A percentile compares a stretch with the other conserved stretches of the same genome.
These are phyloP conservation scores for Brevimyrus niger DNA, from an alignment of 2,113 vertebrate genomes.

Conservation along the genomic window DNA sequence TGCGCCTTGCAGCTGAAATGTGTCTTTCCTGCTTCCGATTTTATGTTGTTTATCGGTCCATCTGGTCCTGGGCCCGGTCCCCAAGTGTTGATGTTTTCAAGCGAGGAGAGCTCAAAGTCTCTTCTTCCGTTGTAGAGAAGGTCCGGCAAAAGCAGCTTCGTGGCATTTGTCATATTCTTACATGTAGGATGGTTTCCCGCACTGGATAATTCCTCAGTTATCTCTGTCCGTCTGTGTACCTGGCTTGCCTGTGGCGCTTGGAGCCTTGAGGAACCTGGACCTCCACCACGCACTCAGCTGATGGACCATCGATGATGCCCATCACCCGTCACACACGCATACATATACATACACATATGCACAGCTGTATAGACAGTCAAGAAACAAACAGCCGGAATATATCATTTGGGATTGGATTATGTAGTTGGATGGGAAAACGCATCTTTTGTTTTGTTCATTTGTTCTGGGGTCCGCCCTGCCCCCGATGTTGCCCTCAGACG, in stretches of 20 bases:
- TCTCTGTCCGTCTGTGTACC: neutral
- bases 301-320: neutral
- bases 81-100: neutral
- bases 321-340: neutral
- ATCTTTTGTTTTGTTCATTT: neutral
- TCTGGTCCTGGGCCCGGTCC: neutral
- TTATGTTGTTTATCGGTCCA: neutral
- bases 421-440: neutral
- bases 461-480: neutral
- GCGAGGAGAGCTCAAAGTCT: neutral
- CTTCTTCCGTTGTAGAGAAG: neutral
- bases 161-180: neutral
- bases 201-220: neutral
- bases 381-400: neutral
- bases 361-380: neutral
- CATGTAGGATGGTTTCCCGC: neutral
- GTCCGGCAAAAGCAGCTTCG: neutral
- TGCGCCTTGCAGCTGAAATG: neutral
- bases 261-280: neutral
- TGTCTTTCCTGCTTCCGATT: neutral
- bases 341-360: neutral
- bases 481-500: neutral
- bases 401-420: neutral
- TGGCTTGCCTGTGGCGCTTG: neutral
- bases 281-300: neutral